Percentiles rank a stretch among this genome's conserved stretches.
Conservation (phyloP, 2,113 vertebrate genomes). For the Sus scrofa region DNA sequence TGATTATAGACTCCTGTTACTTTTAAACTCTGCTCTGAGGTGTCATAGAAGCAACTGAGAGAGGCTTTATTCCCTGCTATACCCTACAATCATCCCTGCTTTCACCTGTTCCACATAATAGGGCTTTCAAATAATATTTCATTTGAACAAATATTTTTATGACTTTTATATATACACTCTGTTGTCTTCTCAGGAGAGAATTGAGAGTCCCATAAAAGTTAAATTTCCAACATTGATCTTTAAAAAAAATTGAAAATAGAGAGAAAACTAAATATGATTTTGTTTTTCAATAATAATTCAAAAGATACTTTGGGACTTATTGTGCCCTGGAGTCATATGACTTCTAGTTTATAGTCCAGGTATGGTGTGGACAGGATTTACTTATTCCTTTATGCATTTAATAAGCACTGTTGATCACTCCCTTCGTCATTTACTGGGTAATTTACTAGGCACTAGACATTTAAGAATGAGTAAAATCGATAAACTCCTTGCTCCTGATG, state of each 20-base stretch:
- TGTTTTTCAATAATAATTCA: slow-evolving; percentile 21
- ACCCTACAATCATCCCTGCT: neutral
- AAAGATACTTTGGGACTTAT: neutral
- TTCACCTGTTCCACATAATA: neutral
- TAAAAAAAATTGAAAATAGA: neutral
- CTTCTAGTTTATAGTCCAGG: neutral
- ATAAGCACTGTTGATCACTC: neutral
- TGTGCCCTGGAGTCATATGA: neutral
- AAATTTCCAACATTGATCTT: neutral
- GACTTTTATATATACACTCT: neutral
- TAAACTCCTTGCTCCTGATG: neutral
- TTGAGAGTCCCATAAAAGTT: neutral
- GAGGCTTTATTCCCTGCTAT: neutral
- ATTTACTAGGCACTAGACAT: neutral
- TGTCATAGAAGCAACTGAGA: neutral
- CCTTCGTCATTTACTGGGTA: neutral
- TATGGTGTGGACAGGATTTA: neutral
- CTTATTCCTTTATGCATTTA: neutral
- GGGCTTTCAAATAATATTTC: neutral
- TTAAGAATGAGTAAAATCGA: neutral
- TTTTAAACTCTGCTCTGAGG: neutral
- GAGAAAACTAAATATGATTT: slow-evolving; percentile 28
- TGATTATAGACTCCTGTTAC: neutral
- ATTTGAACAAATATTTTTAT: neutral
- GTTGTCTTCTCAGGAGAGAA: slow-evolving; percentile 43